These are phyloP conservation scores for Polypedilum vanderplanki DNA, from an alignment of 1,140 invertebrate species.

Conservation along the genomic window DNA sequence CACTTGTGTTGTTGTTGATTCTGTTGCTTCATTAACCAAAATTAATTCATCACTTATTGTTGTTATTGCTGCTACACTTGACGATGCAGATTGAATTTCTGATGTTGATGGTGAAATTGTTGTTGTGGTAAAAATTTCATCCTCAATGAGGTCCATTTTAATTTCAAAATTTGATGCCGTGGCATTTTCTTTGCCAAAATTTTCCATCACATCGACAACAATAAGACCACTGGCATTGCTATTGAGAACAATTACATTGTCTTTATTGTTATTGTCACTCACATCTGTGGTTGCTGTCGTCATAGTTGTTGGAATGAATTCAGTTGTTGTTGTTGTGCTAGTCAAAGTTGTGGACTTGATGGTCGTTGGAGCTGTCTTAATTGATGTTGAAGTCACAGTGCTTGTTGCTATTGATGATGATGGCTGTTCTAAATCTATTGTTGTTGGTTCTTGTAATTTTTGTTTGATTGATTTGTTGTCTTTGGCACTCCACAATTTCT, in stretches of 20 bases:
- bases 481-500: neutral
- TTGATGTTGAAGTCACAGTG: neutral
- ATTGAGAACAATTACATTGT: constrained; percentile 22
- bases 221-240: constrained; percentile 12
- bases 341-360: constrained; percentile 22
- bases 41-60: neutral
- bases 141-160: constrained; percentile 22
- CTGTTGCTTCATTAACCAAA: constrained; percentile 8
- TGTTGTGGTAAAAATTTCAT: neutral
- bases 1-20: neutral
- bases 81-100: neutral
- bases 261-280: neutral
- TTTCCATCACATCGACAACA: constrained; percentile 21
- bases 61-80: neutral
- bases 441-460: neutral
- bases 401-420: neutral
- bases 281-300: neutral
- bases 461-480: neutral
- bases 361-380: neutral
- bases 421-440: neutral
- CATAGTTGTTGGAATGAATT: neutral
- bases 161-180: constrained; percentile 9
- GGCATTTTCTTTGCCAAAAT: constrained; percentile 26
- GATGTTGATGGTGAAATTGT: neutral
- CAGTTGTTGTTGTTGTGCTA: neutral